These are phyloP conservation scores for Synodontis membranacea DNA, from an alignment of 2,113 vertebrate species.

Conservation along the genomic window DNA sequence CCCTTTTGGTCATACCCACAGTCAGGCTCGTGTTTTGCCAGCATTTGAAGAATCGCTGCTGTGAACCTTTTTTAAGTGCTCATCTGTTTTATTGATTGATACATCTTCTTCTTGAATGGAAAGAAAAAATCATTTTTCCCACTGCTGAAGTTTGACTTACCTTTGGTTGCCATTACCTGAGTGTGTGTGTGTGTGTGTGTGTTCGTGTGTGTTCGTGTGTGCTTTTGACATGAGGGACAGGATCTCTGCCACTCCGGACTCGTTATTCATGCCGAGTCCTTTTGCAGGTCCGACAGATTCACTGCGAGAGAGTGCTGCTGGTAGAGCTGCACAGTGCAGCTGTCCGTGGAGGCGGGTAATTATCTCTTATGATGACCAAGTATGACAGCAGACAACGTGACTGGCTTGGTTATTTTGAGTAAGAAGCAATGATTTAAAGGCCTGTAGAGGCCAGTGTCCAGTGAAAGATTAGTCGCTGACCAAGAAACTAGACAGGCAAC, in stretches of 20 bases:
- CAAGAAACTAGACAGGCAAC: constrained; percentile 33
- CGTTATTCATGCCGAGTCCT: constrained; percentile 67
- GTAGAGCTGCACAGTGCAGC: constrained; percentile 59
- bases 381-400: constrained; percentile 69
- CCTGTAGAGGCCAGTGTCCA: constrained; percentile 63
- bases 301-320: constrained; percentile 63
- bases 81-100: constrained; percentile 66
- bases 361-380: constrained; percentile 76
- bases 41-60: constrained; percentile 61
- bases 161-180: constrained; percentile 64
- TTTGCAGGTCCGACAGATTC: constrained; percentile 64
- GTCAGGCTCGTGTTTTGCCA: constrained; percentile 55
- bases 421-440: constrained; percentile 51
- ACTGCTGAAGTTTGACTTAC: constrained; percentile 66
- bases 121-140: constrained; percentile 53
- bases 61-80: constrained; percentile 54
- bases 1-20: constrained; percentile 68
- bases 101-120: constrained; percentile 60
- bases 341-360: constrained; percentile 67
- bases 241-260: constrained; percentile 70
- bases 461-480: constrained; percentile 57
- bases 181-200: constrained; percentile 47
- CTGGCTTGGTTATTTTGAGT: constrained; percentile 73
- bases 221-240: constrained; percentile 56
- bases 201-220: not conserved